A percentile compares a stretch with the other conserved stretches of the same genome.
Evolutionary conservation across 2,888 invertebrate genomes (phyloP).

Genomic region (Graphium colonna): DNA sequence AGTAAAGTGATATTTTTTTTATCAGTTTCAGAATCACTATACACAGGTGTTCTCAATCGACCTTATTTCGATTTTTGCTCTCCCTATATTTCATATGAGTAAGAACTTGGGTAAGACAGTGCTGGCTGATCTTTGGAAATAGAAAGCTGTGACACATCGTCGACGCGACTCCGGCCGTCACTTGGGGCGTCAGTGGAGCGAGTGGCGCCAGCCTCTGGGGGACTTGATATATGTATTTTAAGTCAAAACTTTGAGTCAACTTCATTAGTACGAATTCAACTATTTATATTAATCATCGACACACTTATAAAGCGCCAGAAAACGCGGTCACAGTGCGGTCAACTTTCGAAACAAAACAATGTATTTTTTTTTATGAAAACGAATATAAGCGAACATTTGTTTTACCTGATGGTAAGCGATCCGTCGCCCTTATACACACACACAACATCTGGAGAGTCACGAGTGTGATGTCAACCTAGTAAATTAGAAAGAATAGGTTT

Average conservation of each 20-base stretch:
- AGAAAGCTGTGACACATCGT: constrained; percentile 66
- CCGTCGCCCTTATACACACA: too few relatives aligned
- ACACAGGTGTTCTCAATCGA: too few relatives aligned
- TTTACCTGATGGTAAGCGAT: too few relatives aligned
- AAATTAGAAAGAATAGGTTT: not conserved
- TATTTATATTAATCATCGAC: constrained; percentile 14
- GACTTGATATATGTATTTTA: constrained; percentile 33
- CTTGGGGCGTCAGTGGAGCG: not conserved
- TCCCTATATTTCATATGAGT: constrained; percentile 7
- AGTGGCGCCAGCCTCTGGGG: constrained; percentile 31
- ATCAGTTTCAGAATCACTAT: too few relatives aligned
- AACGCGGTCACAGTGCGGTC: not conserved
- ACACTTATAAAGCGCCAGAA: not conserved
- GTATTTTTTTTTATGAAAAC: not conserved
- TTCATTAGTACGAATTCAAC: constrained; percentile 11
- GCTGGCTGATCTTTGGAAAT: constrained; percentile 43
- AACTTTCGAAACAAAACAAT: not conserved
- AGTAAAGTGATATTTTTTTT: too few relatives aligned
- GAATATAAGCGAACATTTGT: not conserved
- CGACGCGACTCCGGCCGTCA: constrained; percentile 33
- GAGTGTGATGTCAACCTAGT: too few relatives aligned
- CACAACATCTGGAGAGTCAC: too few relatives aligned
- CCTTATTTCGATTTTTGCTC: too few relatives aligned
- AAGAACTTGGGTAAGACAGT: constrained; percentile 15
- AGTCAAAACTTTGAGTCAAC: constrained; percentile 29